Evolutionary conservation across 2,113 vertebrate species (phyloP), one percentile per base, ranked within the genome.

Genomic region (Heloderma charlesbogerti): DNA sequence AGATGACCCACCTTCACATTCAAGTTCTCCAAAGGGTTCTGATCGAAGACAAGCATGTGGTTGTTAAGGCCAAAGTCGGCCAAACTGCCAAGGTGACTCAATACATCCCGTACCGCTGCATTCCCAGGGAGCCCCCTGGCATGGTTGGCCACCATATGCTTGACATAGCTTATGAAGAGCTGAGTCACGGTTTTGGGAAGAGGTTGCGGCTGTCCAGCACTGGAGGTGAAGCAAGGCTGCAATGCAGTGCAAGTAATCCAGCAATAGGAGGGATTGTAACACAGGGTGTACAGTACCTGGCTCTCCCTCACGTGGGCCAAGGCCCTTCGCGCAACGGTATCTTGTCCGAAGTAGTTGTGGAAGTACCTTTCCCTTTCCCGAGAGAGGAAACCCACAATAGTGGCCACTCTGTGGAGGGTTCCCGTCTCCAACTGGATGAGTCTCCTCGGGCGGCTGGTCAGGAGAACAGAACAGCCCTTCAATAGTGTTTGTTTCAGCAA

Each of bases 151-250:
- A 98, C 60, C 84, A 97, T 90, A 43, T 91, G 91, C 67, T 90
- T 82, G 51, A 97, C 86, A 74, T 97, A 91, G 15, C 87, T 37
- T 6, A 95, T 92, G 89, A 93, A 97, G 40, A 98, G 92, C 89
- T 97, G 96, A 40, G 96, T 96, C 60, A 98, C 87, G 0, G 98
- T 98, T 66, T 96, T 95, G 2, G 98, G 97, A 22, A 96, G 92
- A 16, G 91, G 18, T 10, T 78, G 88, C 1, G 7, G 1, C 16
- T 22, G 78, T 90, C 83, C 60, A 7, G 45, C 18, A 4, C 0
- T 1, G 34, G 60, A 15, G 37, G 1, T 3, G 29, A 96, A 87
- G 45, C 93, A 93, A 40, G 77, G 74, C 66, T 95, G 95, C 77
- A 96, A 96, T 22, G 79, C 88, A 0, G 27, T 83, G 88, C 88